Evolutionary conservation across 2,888 invertebrate genomes (phyloP).

Genomic region (Dasypolia templi): DNA sequence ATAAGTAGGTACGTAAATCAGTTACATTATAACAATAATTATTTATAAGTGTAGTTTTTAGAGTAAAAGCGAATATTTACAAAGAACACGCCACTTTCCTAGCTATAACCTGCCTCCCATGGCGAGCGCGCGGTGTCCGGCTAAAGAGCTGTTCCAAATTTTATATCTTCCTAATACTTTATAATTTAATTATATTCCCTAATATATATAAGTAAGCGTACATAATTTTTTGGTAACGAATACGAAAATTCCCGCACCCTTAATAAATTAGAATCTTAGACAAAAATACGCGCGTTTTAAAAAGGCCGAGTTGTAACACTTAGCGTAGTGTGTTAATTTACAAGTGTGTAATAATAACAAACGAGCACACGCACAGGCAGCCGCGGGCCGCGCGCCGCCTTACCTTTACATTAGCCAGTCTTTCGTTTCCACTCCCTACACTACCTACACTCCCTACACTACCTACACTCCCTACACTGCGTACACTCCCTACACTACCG

Average conservation of each 20-base stretch:
- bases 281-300: slow-evolving; percentile 37
- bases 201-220: slow-evolving; percentile 66
- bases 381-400: slow-evolving; percentile 53
- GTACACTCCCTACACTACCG: too few relatives aligned
- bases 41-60: slow-evolving; percentile 77
- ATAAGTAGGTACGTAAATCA: slow-evolving; percentile 73
- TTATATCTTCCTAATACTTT: slow-evolving; percentile 58
- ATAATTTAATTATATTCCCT: slow-evolving; percentile 63
- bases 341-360: slow-evolving; percentile 15
- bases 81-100: slow-evolving; percentile 83
- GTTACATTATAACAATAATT: slow-evolving; percentile 77
- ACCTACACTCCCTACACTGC: too few relatives aligned
- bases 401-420: slow-evolving; percentile 88
- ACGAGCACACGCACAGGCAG: too few relatives aligned
- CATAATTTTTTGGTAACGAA: slow-evolving; percentile 66
- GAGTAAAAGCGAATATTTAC: slow-evolving; percentile 88
- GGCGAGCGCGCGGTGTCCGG: slow-evolving; percentile 63
- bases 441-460: too few relatives aligned
- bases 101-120: slow-evolving; percentile 84
- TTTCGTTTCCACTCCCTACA: slow-evolving; percentile 84
- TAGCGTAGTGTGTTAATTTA: slow-evolving; percentile 26
- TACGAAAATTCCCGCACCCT: slow-evolving; percentile 54
- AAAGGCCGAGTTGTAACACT: slow-evolving; percentile 36
- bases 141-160: slow-evolving; percentile 40
- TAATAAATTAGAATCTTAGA: slow-evolving; percentile 52